phyloP scores from a whole-genome alignment of 1,140 invertebrate species.

The Ceratitis capitata region DNA sequence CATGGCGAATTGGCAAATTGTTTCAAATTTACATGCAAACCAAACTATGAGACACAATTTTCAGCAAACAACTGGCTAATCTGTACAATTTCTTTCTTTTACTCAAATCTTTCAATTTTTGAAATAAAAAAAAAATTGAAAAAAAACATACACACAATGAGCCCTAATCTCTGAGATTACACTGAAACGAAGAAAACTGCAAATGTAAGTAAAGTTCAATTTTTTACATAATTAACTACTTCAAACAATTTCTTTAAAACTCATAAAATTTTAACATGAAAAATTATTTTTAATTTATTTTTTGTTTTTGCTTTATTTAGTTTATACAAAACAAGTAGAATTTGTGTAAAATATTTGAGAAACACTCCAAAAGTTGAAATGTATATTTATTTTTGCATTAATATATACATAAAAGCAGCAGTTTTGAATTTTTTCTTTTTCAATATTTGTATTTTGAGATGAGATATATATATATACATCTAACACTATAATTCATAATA shows the following conservation, averaged over 20 bases:
- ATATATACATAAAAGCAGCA: too few relatives aligned
- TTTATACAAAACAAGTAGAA: neutral
- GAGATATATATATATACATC: too few relatives aligned
- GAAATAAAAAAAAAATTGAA: neutral
- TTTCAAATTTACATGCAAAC: neutral
- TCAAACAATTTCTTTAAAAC: neutral
- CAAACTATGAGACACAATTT: conserved; percentile 29
- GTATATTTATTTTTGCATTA: too few relatives aligned
- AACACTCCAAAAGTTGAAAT: too few relatives aligned
- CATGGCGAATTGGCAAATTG: conserved; percentile 30
- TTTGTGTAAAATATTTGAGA: neutral
- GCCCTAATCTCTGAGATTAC: conserved; percentile 34
- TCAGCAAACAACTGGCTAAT: conserved; percentile 29
- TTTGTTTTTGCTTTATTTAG: neutral
- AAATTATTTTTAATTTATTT: neutral
- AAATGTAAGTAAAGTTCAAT: conserved; percentile 40
- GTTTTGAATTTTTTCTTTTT: too few relatives aligned
- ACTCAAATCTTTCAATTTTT: neutral
- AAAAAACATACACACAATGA: conserved; percentile 20
- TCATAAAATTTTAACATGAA: too few relatives aligned
- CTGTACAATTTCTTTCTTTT: conserved; percentile 37
- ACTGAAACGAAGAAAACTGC: conserved; percentile 39
- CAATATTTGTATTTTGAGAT: too few relatives aligned
- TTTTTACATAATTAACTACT: neutral
- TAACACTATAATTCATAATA: too few relatives aligned